These are phyloP conservation scores for Phragmatobia fuliginosa DNA, from an alignment of 2,888 invertebrate species.

Conservation along the genomic window DNA sequence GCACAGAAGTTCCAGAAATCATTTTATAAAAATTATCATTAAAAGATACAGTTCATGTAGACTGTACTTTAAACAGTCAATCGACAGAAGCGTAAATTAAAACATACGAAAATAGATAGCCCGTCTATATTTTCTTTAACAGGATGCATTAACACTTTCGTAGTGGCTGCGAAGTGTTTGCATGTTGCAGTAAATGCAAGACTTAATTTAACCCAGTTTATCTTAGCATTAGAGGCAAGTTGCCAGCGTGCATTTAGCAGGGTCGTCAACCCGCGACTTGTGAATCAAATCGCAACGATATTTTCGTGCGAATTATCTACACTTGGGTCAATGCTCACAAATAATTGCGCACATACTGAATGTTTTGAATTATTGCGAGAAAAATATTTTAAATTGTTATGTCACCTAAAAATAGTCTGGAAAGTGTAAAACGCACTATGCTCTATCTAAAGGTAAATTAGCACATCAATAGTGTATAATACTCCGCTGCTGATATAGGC, in stretches of 20 bases:
- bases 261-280: conserved; percentile 53
- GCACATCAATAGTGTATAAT: too few relatives aligned
- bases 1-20: too few relatives aligned
- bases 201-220: conserved; percentile 57
- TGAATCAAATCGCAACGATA: conserved; percentile 51
- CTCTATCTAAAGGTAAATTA: neutral
- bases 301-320: conserved; percentile 49
- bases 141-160: neutral
- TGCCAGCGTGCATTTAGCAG: conserved; percentile 61
- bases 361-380: conserved; percentile 7
- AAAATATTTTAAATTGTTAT: neutral
- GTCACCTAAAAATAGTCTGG: neutral
- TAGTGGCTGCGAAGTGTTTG: conserved; percentile 2
- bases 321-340: conserved; percentile 43
- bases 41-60: too few relatives aligned
- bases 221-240: conserved; percentile 54
- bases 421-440: neutral
- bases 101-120: neutral
- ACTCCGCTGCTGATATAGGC: too few relatives aligned
- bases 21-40: too few relatives aligned
- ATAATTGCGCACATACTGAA: conserved; percentile 8
- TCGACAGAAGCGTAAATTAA: neutral
- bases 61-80: neutral
- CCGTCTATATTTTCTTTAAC: neutral
- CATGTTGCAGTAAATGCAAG: conserved; percentile 45